Conservation (phyloP, 2,888 invertebrate species). For the Arenicola marina region DNA sequence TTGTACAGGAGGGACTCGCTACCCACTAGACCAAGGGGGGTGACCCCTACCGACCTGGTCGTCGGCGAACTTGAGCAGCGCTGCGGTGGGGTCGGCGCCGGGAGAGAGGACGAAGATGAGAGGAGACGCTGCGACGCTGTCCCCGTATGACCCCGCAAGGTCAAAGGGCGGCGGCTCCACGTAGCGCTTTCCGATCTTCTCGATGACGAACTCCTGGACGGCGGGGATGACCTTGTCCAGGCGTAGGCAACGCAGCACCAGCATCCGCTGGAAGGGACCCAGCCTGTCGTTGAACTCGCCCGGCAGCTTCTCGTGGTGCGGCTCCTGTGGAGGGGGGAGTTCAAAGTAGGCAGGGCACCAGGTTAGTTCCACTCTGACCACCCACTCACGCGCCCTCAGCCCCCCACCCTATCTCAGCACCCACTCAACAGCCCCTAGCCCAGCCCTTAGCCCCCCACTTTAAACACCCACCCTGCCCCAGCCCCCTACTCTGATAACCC, state of each 20-base stretch:
- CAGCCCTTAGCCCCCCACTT: too few species aligned
- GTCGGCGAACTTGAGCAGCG: slow-evolving; percentile 63
- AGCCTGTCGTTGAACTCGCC: slow-evolving; percentile 59
- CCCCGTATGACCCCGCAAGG: slow-evolving; percentile 60
- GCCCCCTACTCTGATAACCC: too few species aligned
- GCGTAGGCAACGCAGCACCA: slow-evolving; percentile 61
- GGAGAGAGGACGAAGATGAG: slow-evolving; percentile 63
- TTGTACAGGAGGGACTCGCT: too few species aligned
- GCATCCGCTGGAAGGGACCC: slow-evolving; percentile 58
- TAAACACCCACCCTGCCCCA: too few species aligned
- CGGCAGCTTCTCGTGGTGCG: slow-evolving; percentile 52
- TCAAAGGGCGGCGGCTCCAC: slow-evolving; percentile 64
- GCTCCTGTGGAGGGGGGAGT: slow-evolving; percentile 25
- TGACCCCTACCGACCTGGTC: slow-evolving; percentile 51
- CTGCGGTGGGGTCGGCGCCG: slow-evolving; percentile 62
- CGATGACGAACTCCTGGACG: slow-evolving; percentile 56
- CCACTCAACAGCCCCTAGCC: too few species aligned
- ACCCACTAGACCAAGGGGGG: too few species aligned
- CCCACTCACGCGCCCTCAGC: too few species aligned
- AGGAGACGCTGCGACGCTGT: slow-evolving; percentile 60
- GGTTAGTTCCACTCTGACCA: too few species aligned
- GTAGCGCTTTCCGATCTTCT: slow-evolving; percentile 60
- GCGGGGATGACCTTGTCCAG: slow-evolving; percentile 61
- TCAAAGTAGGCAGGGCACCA: too few species aligned
- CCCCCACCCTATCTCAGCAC: too few species aligned